phyloP scores from a whole-genome alignment of 30 jellyfish, hydroid and myxozoan species.

The Mastigias papua region DNA sequence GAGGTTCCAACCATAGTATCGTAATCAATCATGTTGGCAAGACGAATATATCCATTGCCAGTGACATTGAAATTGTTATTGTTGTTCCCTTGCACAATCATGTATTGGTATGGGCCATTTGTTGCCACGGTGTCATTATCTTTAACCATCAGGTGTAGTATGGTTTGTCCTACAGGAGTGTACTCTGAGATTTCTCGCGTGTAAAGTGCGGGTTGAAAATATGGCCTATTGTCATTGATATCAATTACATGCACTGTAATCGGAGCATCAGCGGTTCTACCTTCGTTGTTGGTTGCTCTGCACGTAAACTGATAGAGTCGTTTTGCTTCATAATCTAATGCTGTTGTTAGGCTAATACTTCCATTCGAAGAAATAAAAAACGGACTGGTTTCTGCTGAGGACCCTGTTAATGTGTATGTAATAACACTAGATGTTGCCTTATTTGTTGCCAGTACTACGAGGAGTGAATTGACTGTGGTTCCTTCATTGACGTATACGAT shows the following conservation, averaged over 20 bases:
- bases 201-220: constrained; percentile 52
- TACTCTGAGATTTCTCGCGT: constrained; percentile 66
- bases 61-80: constrained; percentile 46
- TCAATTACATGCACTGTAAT: constrained; percentile 78
- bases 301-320: constrained; percentile 68
- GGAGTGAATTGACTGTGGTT: constrained; percentile 2
- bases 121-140: constrained; percentile 69
- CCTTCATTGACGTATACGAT: constrained; percentile 68
- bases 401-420: constrained; percentile 40
- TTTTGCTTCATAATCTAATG: constrained; percentile 75
- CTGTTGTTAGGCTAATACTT: constrained; percentile 13
- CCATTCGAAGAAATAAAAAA: constrained; percentile 71
- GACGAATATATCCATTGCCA: constrained; percentile 45
- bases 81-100: constrained; percentile 42
- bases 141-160: constrained; percentile 50
- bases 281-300: constrained; percentile 76
- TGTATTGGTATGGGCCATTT: constrained; percentile 47
- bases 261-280: constrained; percentile 54
- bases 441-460: constrained; percentile 51
- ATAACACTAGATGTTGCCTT: constrained; percentile 18
- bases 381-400: constrained; percentile 57
- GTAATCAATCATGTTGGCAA: constrained; percentile 49
- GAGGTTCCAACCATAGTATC: constrained; percentile 71
- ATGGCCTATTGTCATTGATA: constrained; percentile 88
- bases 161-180: constrained; percentile 65